A percentile compares a stretch with the other conserved stretches of the same genome.
Evolutionary conservation across 2,113 vertebrate species (phyloP).

Genomic region (Sarotherodon lohbergeri): DNA sequence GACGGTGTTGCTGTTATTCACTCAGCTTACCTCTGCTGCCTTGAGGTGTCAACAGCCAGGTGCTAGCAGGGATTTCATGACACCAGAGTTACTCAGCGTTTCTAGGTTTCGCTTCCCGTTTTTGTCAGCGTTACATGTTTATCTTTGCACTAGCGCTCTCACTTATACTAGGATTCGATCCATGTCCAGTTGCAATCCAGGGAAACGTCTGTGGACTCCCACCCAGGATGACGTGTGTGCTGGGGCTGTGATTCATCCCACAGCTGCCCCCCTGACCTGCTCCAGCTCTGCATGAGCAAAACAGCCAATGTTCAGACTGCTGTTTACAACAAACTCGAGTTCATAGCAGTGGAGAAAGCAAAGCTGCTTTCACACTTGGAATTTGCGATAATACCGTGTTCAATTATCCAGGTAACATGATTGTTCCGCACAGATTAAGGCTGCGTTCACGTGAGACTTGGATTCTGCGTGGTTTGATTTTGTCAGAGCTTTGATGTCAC

Average conservation of each 20-base stretch:
- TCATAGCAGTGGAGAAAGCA: neutral
- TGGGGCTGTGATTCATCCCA: slow-evolving; percentile 42
- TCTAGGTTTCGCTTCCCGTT: neutral
- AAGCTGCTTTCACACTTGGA: slow-evolving; percentile 2
- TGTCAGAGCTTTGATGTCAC: neutral
- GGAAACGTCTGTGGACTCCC: slow-evolving; percentile 16
- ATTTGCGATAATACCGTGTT: neutral
- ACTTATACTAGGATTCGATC: neutral
- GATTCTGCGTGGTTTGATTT: neutral
- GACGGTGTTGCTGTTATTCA: slow-evolving; percentile 46
- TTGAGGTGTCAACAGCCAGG: slow-evolving; percentile 24
- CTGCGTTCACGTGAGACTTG: neutral
- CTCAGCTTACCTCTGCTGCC: slow-evolving; percentile 20
- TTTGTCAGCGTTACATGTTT: neutral
- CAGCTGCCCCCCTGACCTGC: slow-evolving; percentile 42
- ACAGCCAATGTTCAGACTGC: slow-evolving; percentile 1
- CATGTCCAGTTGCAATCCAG: slow-evolving; percentile 8
- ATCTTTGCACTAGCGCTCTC: neutral
- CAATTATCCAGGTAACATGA: slow-evolving; percentile 13
- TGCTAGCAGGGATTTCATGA: neutral
- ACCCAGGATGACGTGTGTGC: slow-evolving; percentile 28
- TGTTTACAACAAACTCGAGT: slow-evolving; percentile 27
- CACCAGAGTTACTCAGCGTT: slow-evolving; percentile 45
- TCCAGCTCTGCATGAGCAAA: slow-evolving; percentile 17
- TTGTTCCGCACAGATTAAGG: slow-evolving; percentile 5